Conservation (phyloP, 2,797 vertebrate genomes). For the Megalops cyprinoides region DNA sequence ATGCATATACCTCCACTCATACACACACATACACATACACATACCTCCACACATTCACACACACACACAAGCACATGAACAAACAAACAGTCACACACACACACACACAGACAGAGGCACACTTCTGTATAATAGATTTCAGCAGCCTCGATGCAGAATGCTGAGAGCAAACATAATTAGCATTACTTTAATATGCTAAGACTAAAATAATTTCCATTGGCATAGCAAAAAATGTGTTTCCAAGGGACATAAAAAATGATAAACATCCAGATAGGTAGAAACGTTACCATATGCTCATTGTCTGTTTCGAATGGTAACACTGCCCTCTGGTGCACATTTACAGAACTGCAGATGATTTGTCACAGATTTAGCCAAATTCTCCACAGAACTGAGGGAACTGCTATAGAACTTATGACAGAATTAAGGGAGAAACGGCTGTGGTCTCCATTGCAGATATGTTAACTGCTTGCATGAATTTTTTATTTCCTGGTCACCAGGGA, state of each 20-base stretch:
- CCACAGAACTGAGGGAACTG: not conserved
- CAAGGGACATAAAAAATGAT: not conserved
- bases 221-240: not conserved
- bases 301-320: not conserved
- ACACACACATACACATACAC: not conserved
- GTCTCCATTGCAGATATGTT: not conserved
- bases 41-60: not conserved
- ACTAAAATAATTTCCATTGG: not conserved
- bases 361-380: not conserved
- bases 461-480: not conserved
- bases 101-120: not conserved
- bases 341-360: not conserved
- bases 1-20: not conserved
- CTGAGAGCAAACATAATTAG: not conserved
- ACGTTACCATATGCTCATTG: too few relatives aligned
- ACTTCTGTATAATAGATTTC: not conserved
- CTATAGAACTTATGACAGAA: too few relatives aligned
- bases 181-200: not conserved
- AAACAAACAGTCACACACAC: constrained; percentile 8
- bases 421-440: too few relatives aligned
- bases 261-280: not conserved
- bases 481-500: not conserved
- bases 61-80: constrained; percentile 4
- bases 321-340: not conserved
- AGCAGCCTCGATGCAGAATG: not conserved